Evolutionary conservation across 2,113 vertebrate genomes (phyloP).

Genomic region (Lepisosteus oculatus): DNA sequence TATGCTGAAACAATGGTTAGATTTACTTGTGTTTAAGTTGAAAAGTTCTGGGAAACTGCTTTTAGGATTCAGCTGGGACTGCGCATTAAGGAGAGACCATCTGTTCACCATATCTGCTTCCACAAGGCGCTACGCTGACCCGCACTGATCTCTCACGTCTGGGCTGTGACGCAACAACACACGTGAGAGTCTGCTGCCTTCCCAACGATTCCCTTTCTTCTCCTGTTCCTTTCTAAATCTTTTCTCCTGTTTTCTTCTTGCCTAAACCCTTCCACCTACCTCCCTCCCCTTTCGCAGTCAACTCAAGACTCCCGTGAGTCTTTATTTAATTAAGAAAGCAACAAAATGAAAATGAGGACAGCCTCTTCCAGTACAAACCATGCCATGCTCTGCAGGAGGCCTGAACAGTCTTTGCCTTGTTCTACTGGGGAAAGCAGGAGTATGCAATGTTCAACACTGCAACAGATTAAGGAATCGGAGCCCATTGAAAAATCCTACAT

Average conservation of each 20-base stretch:
- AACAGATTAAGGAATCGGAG: too few relatives aligned
- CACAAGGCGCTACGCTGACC: constrained; percentile 4
- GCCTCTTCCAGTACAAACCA: too few relatives aligned
- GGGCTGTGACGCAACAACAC: constrained; percentile 14
- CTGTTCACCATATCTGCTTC: constrained; percentile 28
- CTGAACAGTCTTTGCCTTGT: too few relatives aligned
- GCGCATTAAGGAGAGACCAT: constrained; percentile 22
- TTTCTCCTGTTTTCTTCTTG: not conserved
- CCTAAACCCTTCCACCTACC: not conserved
- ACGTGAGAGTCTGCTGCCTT: not conserved
- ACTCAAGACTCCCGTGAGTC: too few relatives aligned
- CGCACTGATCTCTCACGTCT: not conserved
- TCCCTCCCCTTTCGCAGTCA: not conserved
- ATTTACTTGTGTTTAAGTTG: constrained; percentile 9
- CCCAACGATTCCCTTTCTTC: not conserved
- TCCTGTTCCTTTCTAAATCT: not conserved
- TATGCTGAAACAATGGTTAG: constrained; percentile 8
- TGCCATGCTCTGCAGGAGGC: too few relatives aligned
- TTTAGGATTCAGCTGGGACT: constrained; percentile 16
- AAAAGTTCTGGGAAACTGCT: constrained; percentile 24
- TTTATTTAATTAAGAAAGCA: not conserved
- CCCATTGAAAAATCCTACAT: too few relatives aligned
- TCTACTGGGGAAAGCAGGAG: too few relatives aligned
- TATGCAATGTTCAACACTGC: too few relatives aligned
- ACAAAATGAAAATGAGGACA: not conserved